Evolutionary conservation across 1,140 invertebrate species (phyloP), one percentile per base, ranked within the genome.

Genomic region (Panulirus ornatus): DNA sequence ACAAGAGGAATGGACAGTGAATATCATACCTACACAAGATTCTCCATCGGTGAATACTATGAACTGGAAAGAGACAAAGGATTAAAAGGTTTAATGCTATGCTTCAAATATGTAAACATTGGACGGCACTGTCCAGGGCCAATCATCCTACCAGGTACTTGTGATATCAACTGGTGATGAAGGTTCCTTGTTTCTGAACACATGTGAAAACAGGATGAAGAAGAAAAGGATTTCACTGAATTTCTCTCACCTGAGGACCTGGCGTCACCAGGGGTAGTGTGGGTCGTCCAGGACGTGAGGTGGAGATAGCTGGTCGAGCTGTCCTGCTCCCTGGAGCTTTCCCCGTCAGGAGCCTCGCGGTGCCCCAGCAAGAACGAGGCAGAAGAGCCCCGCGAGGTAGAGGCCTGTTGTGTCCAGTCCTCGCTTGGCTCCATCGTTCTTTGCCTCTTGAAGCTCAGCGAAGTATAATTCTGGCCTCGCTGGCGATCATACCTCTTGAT

Each of bases 201-300:
- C n/a, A n/a, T n/a, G n/a, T n/a, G n/a, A n/a, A n/a, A n/a, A n/a
- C n/a, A n/a, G n/a, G n/a, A n/a, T n/a, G n/a, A n/a, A n/a, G n/a
- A n/a, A n/a, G n/a, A n/a, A n/a, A n/a, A n/a, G n/a, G n/a, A n/a
- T n/a, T n/a, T n/a, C n/a, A n/a, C n/a, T n/a, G n/a, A n/a, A n/a
- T n/a, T n/a, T n/a, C n/a, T 16, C 83, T 73, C 44, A 84, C 83
- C 83, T 73, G 83, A 84, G 34, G 83, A 84, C 40, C 83, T 71
- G 38, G 34, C 30, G 40, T 84, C 83, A 66, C 40, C 40, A 11
- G 44, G 14, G 19, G 27, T 70, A 9, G 40, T n/a, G 42, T 42
- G 40, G 22, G 16, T n/a, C 16, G 47, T 47, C 66, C 66, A 84
- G 5, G 83, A 34, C 14, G 83, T 16, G 42, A 47, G 66, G 40